Evolutionary conservation across 1,140 invertebrate genomes (phyloP), one percentile per base, ranked within the genome.

Genomic region (Asbolus verrucosus): DNA sequence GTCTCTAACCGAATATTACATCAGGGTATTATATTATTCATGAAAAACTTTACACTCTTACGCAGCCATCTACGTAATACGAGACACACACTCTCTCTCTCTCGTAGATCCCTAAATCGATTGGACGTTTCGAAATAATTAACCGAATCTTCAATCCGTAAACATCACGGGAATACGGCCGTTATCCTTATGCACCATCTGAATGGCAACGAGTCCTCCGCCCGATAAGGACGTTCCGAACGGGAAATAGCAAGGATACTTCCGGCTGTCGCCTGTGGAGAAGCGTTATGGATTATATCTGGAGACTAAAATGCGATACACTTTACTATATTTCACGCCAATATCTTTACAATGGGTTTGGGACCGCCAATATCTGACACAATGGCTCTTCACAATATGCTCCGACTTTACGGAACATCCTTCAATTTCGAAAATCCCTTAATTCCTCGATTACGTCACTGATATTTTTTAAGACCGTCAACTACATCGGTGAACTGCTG

Each of bases 141-240:
- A 27, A 54, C 19, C 2, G n/a, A 11, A 54, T 46, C 41, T 18
- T 8, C 16, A 46, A n/a, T n/a, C n/a, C n/a, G n/a, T n/a, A n/a
- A n/a, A n/a, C n/a, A n/a, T n/a, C n/a, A n/a, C n/a, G n/a, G n/a
- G n/a, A n/a, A n/a, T n/a, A n/a, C n/a, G n/a, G n/a, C n/a, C n/a
- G n/a, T n/a, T n/a, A n/a, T n/a, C n/a, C n/a, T n/a, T 36, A 36
- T 36, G 30, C 59, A 36, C 18, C n/a, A 62, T 62, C 59, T 33
- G 13, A 60, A 30, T 62, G 30, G 30, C 9, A 15, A 30, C 27
- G 24, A 31, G 6, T n/a, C 59, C 65, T 60, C 31, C 31, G 16
- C 43, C 46, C 24, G 70, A 72, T 72, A 72, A 72, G 60, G 67
- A 69, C 66, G 54, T 72, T 69, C 70, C 66, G 70, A 69, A 72